Base-by-base conservation (phyloP, 1,140 invertebrate species). In the Coelopa frigida region DNA sequence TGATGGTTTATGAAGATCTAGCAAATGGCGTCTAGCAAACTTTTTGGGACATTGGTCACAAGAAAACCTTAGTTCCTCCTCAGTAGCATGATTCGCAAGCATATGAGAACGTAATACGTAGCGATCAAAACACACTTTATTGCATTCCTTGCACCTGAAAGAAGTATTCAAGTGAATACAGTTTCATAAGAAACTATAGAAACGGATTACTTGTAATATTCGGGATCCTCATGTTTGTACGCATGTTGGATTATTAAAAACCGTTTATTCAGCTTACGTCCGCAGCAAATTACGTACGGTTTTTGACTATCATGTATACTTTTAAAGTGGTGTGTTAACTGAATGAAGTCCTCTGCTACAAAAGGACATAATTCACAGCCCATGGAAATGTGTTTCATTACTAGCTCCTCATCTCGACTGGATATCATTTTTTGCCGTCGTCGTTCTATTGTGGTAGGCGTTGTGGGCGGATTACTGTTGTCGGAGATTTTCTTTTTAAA, bases 201-300 rank as follows among this genome's bases (percentile, higher is more conserved):
- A 37, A 58, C 57, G 37, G 59, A 51, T 47, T 60, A 67, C 59
- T 66, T 65, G 8, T 65, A 66, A 24, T 60, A 66, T 37, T 66
- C 55, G 1, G 62, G 62, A 47, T 66, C 58, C 23, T 66, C 62
- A 35, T 66, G 62, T 2, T 57, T 46, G 11, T 61, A 44, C 2
- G 62, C 62, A 47, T 66, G 62, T 48, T 66, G 62, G 10, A 63
- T 59, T 14, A 66, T 57, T 3, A 58, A 52, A 29, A 57, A 62
- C 12, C 62, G 56, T 48, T 66, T 66, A 23, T 56, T 63, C 3
- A 66, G 45, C 48, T 66, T 66, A 0, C 58, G 58, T 0, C 58
- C 59, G 27, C 62, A 66, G 18, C 62, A 66, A 17, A 61, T 62
- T 2, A 66, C 54, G 39, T 55, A 66, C 2, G 62, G 59, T 2